Evolutionary conservation across 1,140 invertebrate species (phyloP), one percentile per base, ranked within the genome.

Genomic region (Physella acuta): DNA sequence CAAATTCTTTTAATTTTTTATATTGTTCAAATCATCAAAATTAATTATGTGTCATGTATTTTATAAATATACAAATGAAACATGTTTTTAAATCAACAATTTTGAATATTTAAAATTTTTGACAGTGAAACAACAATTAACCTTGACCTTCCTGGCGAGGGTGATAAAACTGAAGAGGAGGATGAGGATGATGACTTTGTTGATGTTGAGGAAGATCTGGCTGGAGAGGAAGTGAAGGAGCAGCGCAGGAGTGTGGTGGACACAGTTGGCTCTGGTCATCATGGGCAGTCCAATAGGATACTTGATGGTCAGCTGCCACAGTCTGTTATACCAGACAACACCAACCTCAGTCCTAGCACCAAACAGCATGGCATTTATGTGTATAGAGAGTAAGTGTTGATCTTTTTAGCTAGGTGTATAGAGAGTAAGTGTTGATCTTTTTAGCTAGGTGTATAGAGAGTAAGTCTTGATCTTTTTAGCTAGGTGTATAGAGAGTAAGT

Each of bases 331-430:
- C 26, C 71, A 63, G 65, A 72, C 73, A 73, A 75, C 68, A 24
- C 33, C 67, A 16, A 69, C 78, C 24, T 49, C 65, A 34, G 75
- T 31, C 34, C 65, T 11, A 58, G 39, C 28, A 59, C 68, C 24
- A 77, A 77, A 59, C 79, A 77, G 60, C 79, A 80, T 60, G 78
- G 78, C 52, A 79, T 81, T 34, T 84, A 82, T 77, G 79, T 84
- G 28, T 84, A 84, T 65, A 81, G 81, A 77, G 82, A 84, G 82
- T 84, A 73, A 76, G 82, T 82, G 20, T 31, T 17, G 33, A 61
- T 61, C 5, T 52, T 68, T 11, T 3, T 59, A 44, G 24, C 36
- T 68, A n/a, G n/a, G n/a, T n/a, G n/a, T n/a, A n/a, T n/a, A n/a
- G n/a, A n/a, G n/a, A n/a, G n/a, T n/a, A n/a, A n/a, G n/a, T n/a